phyloP scores from a whole-genome alignment of 2,888 invertebrate species.

The Nymphalis polychloros region DNA sequence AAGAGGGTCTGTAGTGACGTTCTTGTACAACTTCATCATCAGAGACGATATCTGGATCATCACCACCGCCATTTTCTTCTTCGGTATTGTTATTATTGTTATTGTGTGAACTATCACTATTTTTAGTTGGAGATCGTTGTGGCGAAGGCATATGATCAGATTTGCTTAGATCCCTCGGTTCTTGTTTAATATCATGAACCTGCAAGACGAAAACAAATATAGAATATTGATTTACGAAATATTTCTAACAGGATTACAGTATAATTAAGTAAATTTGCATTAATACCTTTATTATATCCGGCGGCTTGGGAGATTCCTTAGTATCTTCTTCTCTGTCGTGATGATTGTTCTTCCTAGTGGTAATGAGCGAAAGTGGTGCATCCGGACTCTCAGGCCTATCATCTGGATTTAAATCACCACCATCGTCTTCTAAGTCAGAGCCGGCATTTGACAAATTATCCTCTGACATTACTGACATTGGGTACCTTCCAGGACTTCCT shows the following conservation, averaged over 20 bases:
- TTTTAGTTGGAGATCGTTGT: conserved; percentile 79
- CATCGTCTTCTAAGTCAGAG: conserved; percentile 87
- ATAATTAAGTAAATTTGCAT: background rate
- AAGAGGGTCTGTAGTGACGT: conserved; percentile 66
- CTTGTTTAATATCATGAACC: conserved; percentile 81
- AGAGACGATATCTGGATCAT: conserved; percentile 78
- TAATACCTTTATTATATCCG: conserved; percentile 77
- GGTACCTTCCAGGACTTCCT: conserved; percentile 81
- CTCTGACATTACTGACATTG: conserved; percentile 85
- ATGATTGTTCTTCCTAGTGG: conserved; percentile 79
- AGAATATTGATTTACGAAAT: conserved; percentile 10
- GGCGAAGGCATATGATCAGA: conserved; percentile 70
- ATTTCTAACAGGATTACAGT: no score
- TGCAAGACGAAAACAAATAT: conserved; percentile 44
- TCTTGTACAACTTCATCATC: conserved; percentile 75
- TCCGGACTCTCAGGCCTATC: conserved; percentile 85
- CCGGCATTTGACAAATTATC: conserved; percentile 84
- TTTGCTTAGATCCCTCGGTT: conserved; percentile 75
- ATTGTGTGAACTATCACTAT: conserved; percentile 78
- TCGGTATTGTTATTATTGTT: conserved; percentile 76
- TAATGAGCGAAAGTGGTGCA: conserved; percentile 86
- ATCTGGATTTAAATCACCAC: conserved; percentile 75
- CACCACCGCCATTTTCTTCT: conserved; percentile 74
- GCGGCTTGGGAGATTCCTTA: conserved; percentile 78
- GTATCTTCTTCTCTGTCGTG: conserved; percentile 71